These are phyloP conservation scores for Lordiphosa fenestrarum DNA, from an alignment of 2,888 invertebrate genomes.

Conservation along the genomic window DNA sequence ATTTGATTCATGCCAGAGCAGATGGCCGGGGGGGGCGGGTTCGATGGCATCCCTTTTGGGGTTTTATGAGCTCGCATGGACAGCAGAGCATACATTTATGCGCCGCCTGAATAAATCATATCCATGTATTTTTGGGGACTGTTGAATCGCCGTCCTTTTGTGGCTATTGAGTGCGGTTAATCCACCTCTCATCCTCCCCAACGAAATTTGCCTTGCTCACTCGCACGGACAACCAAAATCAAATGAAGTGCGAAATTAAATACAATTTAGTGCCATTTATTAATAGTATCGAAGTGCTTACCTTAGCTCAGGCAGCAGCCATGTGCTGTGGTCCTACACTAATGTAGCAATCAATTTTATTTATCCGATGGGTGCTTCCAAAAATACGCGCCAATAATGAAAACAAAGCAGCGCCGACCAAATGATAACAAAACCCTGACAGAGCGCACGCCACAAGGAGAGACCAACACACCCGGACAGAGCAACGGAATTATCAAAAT, in stretches of 20 bases:
- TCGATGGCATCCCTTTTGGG: constrained; percentile 10
- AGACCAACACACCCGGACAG: neutral
- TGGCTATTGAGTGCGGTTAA: too few relatives aligned
- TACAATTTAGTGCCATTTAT: constrained; percentile 19
- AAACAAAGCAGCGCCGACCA: constrained; percentile 4
- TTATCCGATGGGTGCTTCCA: constrained; percentile 2
- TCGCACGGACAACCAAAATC: neutral
- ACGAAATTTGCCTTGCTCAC: constrained; percentile 1
- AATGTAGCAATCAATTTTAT: neutral
- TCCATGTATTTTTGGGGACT: constrained; percentile 14
- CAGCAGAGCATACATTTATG: constrained; percentile 24
- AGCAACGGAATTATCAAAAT: neutral
- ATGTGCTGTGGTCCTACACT: constrained; percentile 5
- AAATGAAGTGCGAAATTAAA: constrained; percentile 19
- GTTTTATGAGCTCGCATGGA: constrained; percentile 8
- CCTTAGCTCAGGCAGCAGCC: constrained; percentile 18
- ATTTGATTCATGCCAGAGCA: constrained; percentile 3
- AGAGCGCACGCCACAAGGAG: neutral
- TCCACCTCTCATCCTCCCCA: neutral
- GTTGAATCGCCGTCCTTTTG: neutral
- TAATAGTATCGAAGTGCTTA: constrained; percentile 18
- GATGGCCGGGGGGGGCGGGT: too few relatives aligned
- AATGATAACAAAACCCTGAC: neutral
- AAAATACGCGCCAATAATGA: neutral
- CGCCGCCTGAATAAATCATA: constrained; percentile 35